Evolutionary conservation across 2,113 vertebrate species (phyloP).

Genomic region (Cochlearius cochlearius): DNA sequence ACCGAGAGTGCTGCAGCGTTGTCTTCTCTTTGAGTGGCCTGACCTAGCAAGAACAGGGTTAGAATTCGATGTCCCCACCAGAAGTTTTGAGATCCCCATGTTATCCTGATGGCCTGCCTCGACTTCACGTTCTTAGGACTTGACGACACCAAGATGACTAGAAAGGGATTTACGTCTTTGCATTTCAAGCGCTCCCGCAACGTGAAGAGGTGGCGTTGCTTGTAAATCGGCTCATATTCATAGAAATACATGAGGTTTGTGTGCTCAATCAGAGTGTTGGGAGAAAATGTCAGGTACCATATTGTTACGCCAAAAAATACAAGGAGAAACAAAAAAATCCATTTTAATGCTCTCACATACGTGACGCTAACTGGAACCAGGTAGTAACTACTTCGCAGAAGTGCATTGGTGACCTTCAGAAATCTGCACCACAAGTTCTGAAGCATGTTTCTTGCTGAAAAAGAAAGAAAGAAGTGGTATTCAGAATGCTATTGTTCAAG

Average conservation of each 20-base stretch:
- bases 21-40: neutral
- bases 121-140: conserved; percentile 19
- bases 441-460: neutral
- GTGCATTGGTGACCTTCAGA: neutral
- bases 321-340: conserved; percentile 44
- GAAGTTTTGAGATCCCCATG: conserved; percentile 54
- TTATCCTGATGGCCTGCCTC: conserved; percentile 68
- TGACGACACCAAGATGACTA: conserved; percentile 74
- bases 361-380: neutral
- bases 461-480: neutral
- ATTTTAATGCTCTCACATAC: neutral
- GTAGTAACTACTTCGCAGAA: neutral
- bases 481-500: neutral
- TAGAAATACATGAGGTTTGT: conserved; percentile 69
- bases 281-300: conserved; percentile 38
- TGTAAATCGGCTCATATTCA: conserved; percentile 52
- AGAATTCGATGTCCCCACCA: conserved; percentile 67
- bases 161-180: conserved; percentile 28
- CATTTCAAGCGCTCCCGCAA: conserved; percentile 40
- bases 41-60: conserved; percentile 70
- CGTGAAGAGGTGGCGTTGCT: conserved; percentile 43
- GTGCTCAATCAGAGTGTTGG: neutral
- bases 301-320: neutral
- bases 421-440: neutral
- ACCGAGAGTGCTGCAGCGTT: neutral